A percentile compares a stretch with the other conserved stretches of the same genome.
Conservation (phyloP, 2,113 vertebrate species). For the Saccopteryx leptura region DNA sequence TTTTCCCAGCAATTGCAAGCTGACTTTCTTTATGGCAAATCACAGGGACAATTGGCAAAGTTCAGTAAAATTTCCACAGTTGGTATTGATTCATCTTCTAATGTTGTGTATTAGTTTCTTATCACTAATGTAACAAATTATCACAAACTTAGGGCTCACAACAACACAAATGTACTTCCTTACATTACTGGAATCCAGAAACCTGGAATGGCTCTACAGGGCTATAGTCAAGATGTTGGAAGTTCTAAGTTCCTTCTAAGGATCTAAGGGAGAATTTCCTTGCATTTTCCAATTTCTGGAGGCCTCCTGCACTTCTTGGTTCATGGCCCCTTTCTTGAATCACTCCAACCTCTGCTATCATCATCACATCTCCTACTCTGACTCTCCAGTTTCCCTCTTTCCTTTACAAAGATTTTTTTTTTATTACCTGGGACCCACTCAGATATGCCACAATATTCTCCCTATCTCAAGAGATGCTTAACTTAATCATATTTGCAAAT, state of each 20-base stretch:
- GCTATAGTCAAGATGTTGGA: not conserved
- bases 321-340: not conserved
- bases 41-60: not conserved
- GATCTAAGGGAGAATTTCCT: not conserved
- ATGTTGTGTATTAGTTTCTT: not conserved
- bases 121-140: not conserved
- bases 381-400: constrained; percentile 2
- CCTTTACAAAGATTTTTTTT: constrained; percentile 1
- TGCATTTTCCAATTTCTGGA: not conserved
- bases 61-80: not conserved
- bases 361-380: not conserved
- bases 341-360: not conserved
- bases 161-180: not conserved
- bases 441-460: not conserved
- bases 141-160: constrained; percentile 22
- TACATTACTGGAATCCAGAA: constrained; percentile 3
- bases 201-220: not conserved
- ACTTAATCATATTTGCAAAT: constrained; percentile 9
- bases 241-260: not conserved
- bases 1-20: not conserved
- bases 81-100: constrained; percentile 20
- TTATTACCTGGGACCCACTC: not conserved
- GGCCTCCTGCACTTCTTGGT: not conserved
- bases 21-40: constrained; percentile 28
- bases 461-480: not conserved